These are phyloP conservation scores for Pygmarrhopalites habei DNA, from an alignment of 1,140 invertebrate species.

Conservation along the genomic window DNA sequence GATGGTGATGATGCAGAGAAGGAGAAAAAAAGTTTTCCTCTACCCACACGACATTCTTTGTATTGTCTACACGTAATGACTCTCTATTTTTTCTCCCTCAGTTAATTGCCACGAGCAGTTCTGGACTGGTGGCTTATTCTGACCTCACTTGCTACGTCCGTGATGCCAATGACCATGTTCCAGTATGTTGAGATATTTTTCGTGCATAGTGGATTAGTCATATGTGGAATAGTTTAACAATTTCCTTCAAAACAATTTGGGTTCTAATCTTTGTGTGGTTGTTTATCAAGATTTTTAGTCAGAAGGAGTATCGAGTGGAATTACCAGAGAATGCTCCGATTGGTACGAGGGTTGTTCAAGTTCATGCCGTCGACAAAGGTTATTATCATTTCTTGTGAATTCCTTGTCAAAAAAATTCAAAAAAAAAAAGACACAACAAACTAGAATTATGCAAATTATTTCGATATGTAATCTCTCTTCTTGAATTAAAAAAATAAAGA, in stretches of 20 bases:
- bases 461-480: background rate
- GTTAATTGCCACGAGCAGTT: slow-evolving; percentile 63
- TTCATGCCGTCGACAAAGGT: slow-evolving; percentile 44
- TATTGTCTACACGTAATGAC: no score
- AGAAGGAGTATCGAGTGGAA: slow-evolving; percentile 62
- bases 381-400: no score
- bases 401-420: no score
- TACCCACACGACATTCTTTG: no score
- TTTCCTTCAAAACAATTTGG: background rate
- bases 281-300: slow-evolving; percentile 53
- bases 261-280: background rate
- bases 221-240: no score
- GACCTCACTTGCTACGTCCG: slow-evolving; percentile 70
- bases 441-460: no score
- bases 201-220: no score
- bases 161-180: slow-evolving; percentile 73
- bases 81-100: slow-evolving; percentile 41
- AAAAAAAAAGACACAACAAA: no score
- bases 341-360: slow-evolving; percentile 64
- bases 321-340: slow-evolving; percentile 69
- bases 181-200: background rate
- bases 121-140: slow-evolving; percentile 56
- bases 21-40: no score
- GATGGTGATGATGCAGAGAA: no score
- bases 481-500: no score